Percentiles rank a stretch among this genome's conserved stretches.
Conservation (phyloP, 2,113 vertebrate genomes). For the Pipra filicauda region DNA sequence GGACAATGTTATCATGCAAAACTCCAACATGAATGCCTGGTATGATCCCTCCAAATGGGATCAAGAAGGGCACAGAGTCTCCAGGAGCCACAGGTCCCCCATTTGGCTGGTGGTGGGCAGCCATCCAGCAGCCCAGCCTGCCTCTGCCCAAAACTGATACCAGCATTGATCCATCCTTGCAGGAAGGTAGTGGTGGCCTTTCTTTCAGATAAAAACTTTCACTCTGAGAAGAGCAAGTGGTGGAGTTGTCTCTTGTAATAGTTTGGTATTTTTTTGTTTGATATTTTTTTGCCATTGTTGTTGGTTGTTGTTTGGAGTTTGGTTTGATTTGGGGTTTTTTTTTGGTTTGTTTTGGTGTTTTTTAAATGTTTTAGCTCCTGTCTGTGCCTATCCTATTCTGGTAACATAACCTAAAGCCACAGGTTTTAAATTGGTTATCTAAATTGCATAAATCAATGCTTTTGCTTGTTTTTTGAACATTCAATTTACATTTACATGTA, state of each 20-base stretch:
- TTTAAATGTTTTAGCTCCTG: neutral
- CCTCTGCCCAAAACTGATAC: neutral
- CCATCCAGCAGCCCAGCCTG: neutral
- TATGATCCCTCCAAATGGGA: neutral
- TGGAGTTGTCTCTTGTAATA: neutral
- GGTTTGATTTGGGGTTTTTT: neutral
- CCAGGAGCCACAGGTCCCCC: neutral
- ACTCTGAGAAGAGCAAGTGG: neutral
- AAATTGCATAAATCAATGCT: neutral
- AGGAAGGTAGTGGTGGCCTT: neutral
- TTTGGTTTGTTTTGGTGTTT: too few relatives aligned
- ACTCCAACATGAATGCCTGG: neutral
- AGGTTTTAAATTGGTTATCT: neutral
- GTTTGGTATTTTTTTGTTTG: rapidly evolving
- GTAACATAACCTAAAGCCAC: neutral
- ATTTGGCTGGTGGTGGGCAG: neutral
- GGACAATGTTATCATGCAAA: neutral
- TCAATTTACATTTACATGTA: neutral
- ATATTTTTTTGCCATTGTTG: too few relatives aligned
- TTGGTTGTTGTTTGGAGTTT: neutral
- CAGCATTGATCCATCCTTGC: neutral
- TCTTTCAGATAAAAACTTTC: neutral
- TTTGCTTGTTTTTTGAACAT: neutral
- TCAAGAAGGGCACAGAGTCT: rapidly evolving
- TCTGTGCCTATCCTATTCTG: neutral